Evolutionary conservation across 1,140 invertebrate genomes (phyloP).

Genomic region (Drosophila willistoni): DNA sequence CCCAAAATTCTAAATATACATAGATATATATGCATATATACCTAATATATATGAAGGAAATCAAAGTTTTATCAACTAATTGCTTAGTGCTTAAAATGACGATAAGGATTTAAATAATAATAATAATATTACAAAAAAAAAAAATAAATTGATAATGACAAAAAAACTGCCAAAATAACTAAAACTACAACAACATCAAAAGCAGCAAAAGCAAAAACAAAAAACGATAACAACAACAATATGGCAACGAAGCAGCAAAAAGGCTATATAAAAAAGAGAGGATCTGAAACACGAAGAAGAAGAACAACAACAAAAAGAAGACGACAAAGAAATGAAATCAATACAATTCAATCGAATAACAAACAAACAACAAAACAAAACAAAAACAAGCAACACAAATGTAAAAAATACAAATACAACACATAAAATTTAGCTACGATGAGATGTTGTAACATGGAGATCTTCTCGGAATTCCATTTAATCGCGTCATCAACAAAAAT

Average conservation of each 20-base stretch:
- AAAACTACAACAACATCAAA: conserved; percentile 16
- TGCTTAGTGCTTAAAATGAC: conserved; percentile 13
- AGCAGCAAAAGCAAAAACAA: conserved; percentile 17
- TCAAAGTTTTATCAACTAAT: conserved; percentile 13
- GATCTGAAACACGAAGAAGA: neutral
- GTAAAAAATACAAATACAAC: too few species aligned
- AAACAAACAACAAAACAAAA: conserved; percentile 14
- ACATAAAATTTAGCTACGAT: too few species aligned
- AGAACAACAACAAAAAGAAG: conserved; percentile 2
- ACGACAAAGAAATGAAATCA: conserved; percentile 16
- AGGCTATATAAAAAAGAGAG: conserved; percentile 56
- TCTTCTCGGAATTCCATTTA: too few species aligned
- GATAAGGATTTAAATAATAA: conserved; percentile 11
- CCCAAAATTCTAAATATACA: conserved; percentile 42
- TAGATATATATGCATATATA: conserved; percentile 51
- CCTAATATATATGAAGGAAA: conserved; percentile 49
- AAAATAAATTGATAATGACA: neutral
- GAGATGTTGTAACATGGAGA: too few species aligned
- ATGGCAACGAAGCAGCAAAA: conserved; percentile 60
- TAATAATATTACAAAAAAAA: conserved; percentile 17
- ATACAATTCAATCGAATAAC: neutral
- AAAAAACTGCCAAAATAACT: conserved; percentile 46
- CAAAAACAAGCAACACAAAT: neutral
- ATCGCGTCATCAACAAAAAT: too few species aligned
- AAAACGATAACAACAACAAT: conserved; percentile 36